A percentile compares a stretch with the other conserved stretches of the same genome.
These are phyloP conservation scores for Acinonyx jubatus DNA, from an alignment of 2,113 vertebrate species.

Conservation along the genomic window DNA sequence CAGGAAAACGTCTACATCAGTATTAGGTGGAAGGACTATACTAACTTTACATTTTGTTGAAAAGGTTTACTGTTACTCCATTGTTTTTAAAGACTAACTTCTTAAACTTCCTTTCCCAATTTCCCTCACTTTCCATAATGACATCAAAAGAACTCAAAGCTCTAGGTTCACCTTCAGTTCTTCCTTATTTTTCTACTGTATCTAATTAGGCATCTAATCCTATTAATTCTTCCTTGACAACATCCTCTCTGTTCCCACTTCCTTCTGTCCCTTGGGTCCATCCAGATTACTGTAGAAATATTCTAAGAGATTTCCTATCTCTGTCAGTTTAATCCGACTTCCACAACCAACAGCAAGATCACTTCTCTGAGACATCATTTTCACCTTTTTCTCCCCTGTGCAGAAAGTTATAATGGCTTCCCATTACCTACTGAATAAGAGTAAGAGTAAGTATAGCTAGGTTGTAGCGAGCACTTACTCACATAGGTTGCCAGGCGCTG, in stretches of 20 bases:
- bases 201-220: conserved; percentile 52
- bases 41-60: conserved; percentile 15
- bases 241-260: conserved; percentile 43
- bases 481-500: neutral
- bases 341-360: conserved; percentile 20
- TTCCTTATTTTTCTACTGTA: conserved; percentile 44
- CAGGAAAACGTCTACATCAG: conserved; percentile 1
- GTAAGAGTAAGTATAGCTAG: neutral
- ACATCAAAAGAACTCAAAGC: conserved; percentile 42
- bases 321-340: conserved; percentile 38
- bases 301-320: conserved; percentile 40
- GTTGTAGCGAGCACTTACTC: neutral
- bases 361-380: neutral
- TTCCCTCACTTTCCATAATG: conserved; percentile 7
- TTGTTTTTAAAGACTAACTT: conserved; percentile 34
- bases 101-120: neutral
- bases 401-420: conserved; percentile 8
- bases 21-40: conserved; percentile 22
- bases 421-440: conserved; percentile 25
- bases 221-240: conserved; percentile 59
- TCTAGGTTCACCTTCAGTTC: conserved; percentile 37
- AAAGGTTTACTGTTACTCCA: neutral
- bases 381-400: neutral
- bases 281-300: conserved; percentile 38
- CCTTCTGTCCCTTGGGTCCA: conserved; percentile 39